Evolutionary conservation across 2,113 vertebrate species (phyloP).

Genomic region (Seriola quinqueradiata): DNA sequence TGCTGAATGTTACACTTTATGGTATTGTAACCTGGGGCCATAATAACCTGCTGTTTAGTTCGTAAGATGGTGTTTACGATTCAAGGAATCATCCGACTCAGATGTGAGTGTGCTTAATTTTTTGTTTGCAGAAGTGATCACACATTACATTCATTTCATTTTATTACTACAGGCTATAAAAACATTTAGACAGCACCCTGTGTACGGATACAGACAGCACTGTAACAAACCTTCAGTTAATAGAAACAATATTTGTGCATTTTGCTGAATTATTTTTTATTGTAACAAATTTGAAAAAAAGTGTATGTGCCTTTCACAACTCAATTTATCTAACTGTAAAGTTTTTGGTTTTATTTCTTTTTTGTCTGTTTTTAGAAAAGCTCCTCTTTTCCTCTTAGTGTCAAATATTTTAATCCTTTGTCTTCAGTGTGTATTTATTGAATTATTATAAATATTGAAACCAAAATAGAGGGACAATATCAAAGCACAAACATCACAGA

Average conservation of each 20-base stretch:
- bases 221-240: not conserved
- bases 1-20: not conserved
- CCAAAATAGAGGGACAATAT: not conserved
- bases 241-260: not conserved
- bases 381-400: not conserved
- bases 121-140: conserved; percentile 26
- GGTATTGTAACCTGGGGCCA: not conserved
- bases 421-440: not conserved
- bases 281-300: not conserved
- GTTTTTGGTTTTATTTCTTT: not conserved
- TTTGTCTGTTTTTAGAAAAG: not conserved
- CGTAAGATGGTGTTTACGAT: not conserved
- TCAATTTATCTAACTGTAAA: no score
- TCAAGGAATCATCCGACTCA: not conserved
- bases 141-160: conserved; percentile 12
- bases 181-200: not conserved
- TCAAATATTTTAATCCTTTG: not conserved
- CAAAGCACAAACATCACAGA: not conserved
- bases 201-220: no score
- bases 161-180: not conserved
- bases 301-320: not conserved
- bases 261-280: not conserved
- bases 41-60: conserved; percentile 24
- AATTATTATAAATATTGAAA: not conserved
- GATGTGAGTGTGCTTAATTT: conserved; percentile 10